phyloP scores from a whole-genome alignment of 2,797 vertebrate genomes.

The Pyrrhura leucotis region DNA sequence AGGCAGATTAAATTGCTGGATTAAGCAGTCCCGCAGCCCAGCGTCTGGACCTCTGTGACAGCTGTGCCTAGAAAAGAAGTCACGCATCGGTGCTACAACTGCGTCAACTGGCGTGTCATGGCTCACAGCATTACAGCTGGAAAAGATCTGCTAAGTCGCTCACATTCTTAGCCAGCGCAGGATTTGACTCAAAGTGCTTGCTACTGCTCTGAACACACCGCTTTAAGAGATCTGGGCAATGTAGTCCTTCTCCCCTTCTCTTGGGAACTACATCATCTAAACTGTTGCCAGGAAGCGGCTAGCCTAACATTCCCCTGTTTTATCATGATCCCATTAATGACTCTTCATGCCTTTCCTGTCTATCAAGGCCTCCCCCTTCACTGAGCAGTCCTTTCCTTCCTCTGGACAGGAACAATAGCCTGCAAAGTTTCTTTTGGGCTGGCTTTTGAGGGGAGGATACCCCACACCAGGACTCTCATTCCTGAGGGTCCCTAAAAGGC shows the following conservation, averaged over 20 bases:
- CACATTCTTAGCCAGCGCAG: neutral
- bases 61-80: constrained; percentile 37
- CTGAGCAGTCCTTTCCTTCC: neutral
- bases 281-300: neutral
- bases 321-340: neutral
- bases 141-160: neutral
- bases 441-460: neutral
- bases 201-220: neutral
- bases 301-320: neutral
- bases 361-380: neutral
- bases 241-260: neutral
- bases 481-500: neutral
- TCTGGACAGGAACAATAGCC: neutral
- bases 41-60: constrained; percentile 27
- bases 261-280: neutral
- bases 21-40: constrained; percentile 12
- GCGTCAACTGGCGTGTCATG: neutral
- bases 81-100: neutral
- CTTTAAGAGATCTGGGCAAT: neutral
- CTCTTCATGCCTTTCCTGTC: neutral
- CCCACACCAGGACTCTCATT: neutral
- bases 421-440: neutral
- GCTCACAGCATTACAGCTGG: neutral
- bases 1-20: constrained; percentile 58
- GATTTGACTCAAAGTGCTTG: neutral